phyloP scores from a whole-genome alignment of 2,888 invertebrate genomes.

The Isoperla grammatica region DNA sequence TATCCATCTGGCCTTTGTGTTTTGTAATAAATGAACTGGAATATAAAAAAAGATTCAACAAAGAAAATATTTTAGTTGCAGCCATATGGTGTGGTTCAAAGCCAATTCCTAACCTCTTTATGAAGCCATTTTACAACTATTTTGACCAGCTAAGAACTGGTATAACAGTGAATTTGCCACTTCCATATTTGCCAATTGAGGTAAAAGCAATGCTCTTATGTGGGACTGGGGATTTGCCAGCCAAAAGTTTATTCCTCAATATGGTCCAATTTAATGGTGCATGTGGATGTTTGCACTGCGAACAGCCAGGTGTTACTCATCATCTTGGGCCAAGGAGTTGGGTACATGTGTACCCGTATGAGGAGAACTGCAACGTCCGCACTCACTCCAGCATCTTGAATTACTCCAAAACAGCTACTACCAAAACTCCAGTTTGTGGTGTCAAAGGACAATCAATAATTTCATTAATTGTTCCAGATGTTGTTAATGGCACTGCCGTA shows the following conservation, averaged over 20 bases:
- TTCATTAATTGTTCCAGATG: background rate
- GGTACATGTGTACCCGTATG: background rate
- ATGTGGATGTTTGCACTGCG: slow-evolving; percentile 5
- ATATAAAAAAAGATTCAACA: background rate
- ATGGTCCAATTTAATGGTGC: slow-evolving; percentile 2
- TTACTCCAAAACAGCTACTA: too few relatives aligned
- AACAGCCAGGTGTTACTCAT: background rate
- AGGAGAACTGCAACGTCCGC: background rate
- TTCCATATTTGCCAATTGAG: too few relatives aligned
- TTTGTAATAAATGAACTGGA: slow-evolving; percentile 1
- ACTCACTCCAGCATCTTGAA: background rate
- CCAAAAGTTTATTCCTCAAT: slow-evolving; percentile 6
- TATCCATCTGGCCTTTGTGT: slow-evolving; percentile 7
- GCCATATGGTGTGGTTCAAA: slow-evolving; percentile 11
- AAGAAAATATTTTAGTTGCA: slow-evolving; percentile 9
- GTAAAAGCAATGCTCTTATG: slow-evolving; percentile 2
- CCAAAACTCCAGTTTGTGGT: background rate
- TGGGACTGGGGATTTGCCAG: slow-evolving; percentile 13
- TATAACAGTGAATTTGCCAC: too few relatives aligned
- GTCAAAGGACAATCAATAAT: background rate
- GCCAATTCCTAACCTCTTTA: background rate
- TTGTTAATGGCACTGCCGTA: background rate
- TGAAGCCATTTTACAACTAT: too few relatives aligned
- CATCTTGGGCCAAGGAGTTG: background rate
- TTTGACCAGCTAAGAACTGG: too few relatives aligned